Conservation (phyloP, 2,113 vertebrate species). For the Heterotilapia buettikoferi region DNA sequence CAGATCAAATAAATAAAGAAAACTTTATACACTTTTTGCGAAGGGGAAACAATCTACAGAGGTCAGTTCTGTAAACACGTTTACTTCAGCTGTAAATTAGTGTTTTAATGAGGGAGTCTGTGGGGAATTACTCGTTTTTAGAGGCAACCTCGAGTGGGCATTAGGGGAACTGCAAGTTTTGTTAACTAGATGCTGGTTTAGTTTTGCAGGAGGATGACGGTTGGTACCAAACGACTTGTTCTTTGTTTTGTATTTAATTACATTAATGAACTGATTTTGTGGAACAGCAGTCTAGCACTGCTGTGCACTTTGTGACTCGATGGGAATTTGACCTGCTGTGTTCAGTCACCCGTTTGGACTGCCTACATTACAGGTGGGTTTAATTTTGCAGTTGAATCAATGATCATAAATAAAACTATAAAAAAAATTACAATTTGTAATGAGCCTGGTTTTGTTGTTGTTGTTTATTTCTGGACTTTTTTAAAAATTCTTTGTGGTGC, state of each 20-base stretch:
- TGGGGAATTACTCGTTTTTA: neutral
- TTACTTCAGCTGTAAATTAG: neutral
- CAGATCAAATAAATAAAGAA: neutral
- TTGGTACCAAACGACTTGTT: neutral
- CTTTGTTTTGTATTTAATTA: neutral
- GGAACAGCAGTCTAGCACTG: neutral
- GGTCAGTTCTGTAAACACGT: neutral
- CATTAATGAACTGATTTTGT: neutral
- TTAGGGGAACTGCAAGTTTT: neutral
- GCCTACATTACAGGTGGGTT: neutral
- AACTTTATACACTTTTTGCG: neutral
- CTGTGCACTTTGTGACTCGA: neutral
- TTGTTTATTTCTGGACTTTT: neutral
- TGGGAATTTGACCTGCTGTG: neutral
- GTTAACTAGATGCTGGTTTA: neutral
- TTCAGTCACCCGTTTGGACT: neutral
- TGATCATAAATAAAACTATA: neutral
- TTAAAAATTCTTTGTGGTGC: neutral
- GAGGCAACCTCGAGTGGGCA: neutral
- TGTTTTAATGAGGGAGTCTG: neutral
- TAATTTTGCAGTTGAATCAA: neutral
- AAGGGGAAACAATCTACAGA: neutral
- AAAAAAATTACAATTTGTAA: neutral
- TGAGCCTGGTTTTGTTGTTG: neutral
- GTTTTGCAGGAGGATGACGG: neutral